Conservation (phyloP, 2,113 vertebrate species). For the Phoenicopterus ruber region DNA sequence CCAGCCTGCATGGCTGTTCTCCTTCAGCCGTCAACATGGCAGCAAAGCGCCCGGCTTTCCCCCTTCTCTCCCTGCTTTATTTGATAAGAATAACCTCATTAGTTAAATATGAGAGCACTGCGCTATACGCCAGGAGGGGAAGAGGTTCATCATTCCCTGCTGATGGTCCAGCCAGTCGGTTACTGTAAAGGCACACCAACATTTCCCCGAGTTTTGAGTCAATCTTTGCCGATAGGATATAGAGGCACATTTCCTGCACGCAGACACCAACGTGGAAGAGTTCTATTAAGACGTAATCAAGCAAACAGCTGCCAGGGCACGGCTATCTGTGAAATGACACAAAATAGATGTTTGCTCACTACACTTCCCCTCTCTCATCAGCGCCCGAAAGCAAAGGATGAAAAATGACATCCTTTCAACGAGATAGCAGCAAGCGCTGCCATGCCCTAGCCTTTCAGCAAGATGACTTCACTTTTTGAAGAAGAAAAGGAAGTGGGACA, state of each 20-base stretch:
- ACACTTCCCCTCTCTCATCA: not conserved
- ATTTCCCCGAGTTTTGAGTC: not conserved
- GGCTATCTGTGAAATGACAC: not conserved
- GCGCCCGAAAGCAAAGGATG: not conserved
- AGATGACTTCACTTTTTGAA: not conserved
- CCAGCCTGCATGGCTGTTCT: not conserved
- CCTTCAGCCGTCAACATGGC: not conserved
- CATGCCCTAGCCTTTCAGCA: not conserved
- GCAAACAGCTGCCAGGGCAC: not conserved
- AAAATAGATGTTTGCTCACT: not conserved
- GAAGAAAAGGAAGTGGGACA: conserved; percentile 22
- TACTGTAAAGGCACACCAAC: accelerated
- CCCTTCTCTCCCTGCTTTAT: not conserved
- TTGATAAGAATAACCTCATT: not conserved
- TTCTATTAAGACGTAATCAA: not conserved
- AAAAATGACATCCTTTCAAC: not conserved
- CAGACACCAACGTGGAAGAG: not conserved
- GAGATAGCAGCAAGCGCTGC: not conserved
- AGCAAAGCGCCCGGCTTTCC: not conserved
- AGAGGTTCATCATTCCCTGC: not conserved
- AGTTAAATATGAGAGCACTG: not conserved
- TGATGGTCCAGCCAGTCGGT: not conserved
- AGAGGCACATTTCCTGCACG: not conserved
- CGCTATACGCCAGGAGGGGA: not conserved
- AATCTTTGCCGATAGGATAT: not conserved